Percentiles rank a stretch among this genome's conserved stretches.
Evolutionary conservation across 2,888 invertebrate species (phyloP).

Genomic region (Spodoptera exigua): DNA sequence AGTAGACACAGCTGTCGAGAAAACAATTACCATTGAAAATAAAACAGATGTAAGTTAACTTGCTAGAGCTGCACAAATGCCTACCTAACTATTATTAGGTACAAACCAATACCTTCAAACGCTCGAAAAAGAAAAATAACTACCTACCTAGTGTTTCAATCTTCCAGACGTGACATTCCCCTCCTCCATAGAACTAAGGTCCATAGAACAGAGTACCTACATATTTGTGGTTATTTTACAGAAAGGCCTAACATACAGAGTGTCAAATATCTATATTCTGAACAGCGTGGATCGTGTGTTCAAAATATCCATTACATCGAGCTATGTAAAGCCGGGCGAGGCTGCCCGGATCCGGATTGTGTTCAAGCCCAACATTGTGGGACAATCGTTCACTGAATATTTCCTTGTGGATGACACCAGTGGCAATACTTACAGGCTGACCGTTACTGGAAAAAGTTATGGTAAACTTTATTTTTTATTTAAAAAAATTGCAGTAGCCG

Average conservation of each 20-base stretch:
- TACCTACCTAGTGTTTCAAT: no score
- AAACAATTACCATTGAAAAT: conserved; percentile 72
- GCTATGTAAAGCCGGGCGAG: conserved; percentile 69
- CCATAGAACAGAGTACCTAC: no score
- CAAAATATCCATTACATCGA: conserved; percentile 71
- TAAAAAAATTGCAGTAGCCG: background rate
- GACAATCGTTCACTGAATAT: conserved; percentile 82
- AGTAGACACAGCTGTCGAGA: conserved; percentile 74
- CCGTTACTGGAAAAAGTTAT: conserved; percentile 78
- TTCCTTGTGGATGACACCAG: conserved; percentile 78
- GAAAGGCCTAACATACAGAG: conserved; percentile 73
- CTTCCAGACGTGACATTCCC: no score
- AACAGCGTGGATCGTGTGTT: conserved; percentile 82
- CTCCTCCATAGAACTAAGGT: no score
- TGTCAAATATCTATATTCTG: conserved; percentile 75
- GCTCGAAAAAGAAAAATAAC: no score
- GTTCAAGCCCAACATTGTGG: conserved; percentile 76
- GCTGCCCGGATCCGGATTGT: conserved; percentile 69
- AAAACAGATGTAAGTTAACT: conserved; percentile 66
- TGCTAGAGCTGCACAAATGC: background rate
- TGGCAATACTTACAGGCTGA: conserved; percentile 74
- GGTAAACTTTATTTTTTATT: conserved; percentile 65
- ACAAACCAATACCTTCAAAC: no score
- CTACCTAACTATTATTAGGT: no score
- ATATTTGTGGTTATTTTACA: conserved; percentile 57